Base-by-base conservation (phyloP, 2,888 invertebrate species). In the Heliconius ethilla region DNA sequence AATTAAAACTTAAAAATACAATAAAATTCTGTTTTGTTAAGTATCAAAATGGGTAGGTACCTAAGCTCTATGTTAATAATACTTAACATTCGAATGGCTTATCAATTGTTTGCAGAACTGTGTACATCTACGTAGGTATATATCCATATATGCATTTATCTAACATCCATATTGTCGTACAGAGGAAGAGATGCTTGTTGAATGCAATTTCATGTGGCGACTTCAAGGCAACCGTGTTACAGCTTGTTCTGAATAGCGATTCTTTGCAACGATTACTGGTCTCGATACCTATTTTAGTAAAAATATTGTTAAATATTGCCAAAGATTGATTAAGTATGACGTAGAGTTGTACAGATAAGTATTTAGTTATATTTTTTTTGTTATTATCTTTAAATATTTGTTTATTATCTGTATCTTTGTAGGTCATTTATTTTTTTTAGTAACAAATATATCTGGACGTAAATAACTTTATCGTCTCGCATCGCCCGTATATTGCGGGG, bases 211-310 rank as follows among this genome's bases (percentile, higher is more conserved):
- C 80, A 81, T 78, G 80, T 77, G 78, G 76, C 79, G 73, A 65
- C 80, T 76, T 76, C 77, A 81, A 81, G 80, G 82, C 80, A 74
- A 80, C 77, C 81, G 74, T 51, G 79, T 75, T 79, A 75, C n/a
- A 72, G 33, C 51, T 72, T n/a, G 51, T 69, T 37, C 25, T 51
- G 51, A 29, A 70, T 75, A 72, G 67, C 63, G 27, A 77, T 70
- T 51, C 65, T 73, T n/a, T 45, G 27, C 72, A 65, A 66, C 70
- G 51, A 55, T 70, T 63, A 27, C 62, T 75, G 70, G 51, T 70
- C 75, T 77, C 55, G 45, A 62, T 67, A 74, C 15, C 59, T 77
- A 62, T 37, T 72, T 63, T 55, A 51, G 11, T 15, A n/a, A 27
- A 33, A 45, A 45, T 33, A 65, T 45, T 70, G 13, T n/a, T 59